Percentiles rank a stretch among this genome's conserved stretches.
Conservation (phyloP, 2,113 vertebrate genomes). For the Platichthys stellatus region DNA sequence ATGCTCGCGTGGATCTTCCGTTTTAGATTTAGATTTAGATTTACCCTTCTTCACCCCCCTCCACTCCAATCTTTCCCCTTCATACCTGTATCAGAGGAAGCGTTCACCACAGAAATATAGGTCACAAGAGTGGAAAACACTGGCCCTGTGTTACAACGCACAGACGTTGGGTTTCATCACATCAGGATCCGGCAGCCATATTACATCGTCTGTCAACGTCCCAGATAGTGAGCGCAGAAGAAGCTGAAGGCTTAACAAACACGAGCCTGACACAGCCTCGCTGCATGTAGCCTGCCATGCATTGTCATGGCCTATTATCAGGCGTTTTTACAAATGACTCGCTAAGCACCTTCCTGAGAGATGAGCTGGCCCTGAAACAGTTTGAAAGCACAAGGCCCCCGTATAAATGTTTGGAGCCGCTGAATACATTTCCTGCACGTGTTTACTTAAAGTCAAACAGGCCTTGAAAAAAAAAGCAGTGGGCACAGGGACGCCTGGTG, state of each 20-base stretch:
- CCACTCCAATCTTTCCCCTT: conserved; percentile 3
- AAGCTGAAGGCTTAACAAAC: conserved; percentile 55
- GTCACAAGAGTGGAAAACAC: conserved; percentile 59
- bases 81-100: conserved; percentile 49
- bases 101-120: conserved; percentile 49
- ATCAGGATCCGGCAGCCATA: conserved; percentile 47
- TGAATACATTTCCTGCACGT: conserved; percentile 79
- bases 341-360: conserved; percentile 76
- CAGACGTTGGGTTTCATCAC: conserved; percentile 61
- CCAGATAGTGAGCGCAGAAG: conserved; percentile 47
- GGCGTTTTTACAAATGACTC: conserved; percentile 64
- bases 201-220: conserved; percentile 40
- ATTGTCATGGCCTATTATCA: conserved; percentile 71
- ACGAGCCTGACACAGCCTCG: conserved; percentile 14
- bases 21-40: conserved; percentile 30
- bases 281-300: conserved; percentile 49
- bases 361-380: conserved; percentile 67
- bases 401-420: conserved; percentile 78
- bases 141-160: conserved; percentile 45
- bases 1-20: conserved; percentile 40
- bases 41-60: neutral
- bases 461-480: conserved; percentile 73
- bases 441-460: conserved; percentile 80
- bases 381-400: conserved; percentile 70
- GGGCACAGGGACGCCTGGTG: conserved; percentile 63